phyloP scores from a whole-genome alignment of 2,888 invertebrate genomes.

The Uropetala carovei region DNA sequence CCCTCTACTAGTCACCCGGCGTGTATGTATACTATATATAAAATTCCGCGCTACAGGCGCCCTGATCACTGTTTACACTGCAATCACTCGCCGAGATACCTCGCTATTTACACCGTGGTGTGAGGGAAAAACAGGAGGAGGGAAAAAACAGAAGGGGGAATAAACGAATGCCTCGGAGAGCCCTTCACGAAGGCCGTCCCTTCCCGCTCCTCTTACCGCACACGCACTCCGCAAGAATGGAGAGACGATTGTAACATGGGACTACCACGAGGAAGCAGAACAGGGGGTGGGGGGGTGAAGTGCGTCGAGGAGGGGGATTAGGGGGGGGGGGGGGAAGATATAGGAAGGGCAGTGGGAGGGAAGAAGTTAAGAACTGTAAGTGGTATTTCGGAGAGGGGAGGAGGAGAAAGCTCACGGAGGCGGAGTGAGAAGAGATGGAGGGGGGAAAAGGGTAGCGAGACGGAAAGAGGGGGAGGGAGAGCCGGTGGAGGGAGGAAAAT shows the following conservation, averaged over 20 bases:
- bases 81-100: slow-evolving; percentile 25
- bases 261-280: slow-evolving; percentile 53
- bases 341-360: neutral
- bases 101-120: slow-evolving; percentile 27
- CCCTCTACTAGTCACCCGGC: neutral
- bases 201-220: slow-evolving; percentile 34
- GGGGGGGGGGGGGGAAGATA: neutral
- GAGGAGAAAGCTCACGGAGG: slow-evolving; percentile 26
- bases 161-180: neutral
- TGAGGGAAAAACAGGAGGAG: neutral
- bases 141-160: neutral
- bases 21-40: neutral
- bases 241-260: slow-evolving; percentile 52
- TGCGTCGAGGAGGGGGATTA: neutral
- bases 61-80: neutral
- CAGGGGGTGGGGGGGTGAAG: neutral
- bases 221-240: slow-evolving; percentile 59
- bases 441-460: neutral
- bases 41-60: slow-evolving; percentile 15
- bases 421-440: neutral
- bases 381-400: slow-evolving; percentile 17
- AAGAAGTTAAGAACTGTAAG: slow-evolving; percentile 50
- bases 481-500: slow-evolving; percentile 6
- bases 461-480: neutral
- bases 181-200: slow-evolving; percentile 47